Base-by-base conservation (phyloP, 2,113 vertebrate genomes). In the Grus americana region DNA sequence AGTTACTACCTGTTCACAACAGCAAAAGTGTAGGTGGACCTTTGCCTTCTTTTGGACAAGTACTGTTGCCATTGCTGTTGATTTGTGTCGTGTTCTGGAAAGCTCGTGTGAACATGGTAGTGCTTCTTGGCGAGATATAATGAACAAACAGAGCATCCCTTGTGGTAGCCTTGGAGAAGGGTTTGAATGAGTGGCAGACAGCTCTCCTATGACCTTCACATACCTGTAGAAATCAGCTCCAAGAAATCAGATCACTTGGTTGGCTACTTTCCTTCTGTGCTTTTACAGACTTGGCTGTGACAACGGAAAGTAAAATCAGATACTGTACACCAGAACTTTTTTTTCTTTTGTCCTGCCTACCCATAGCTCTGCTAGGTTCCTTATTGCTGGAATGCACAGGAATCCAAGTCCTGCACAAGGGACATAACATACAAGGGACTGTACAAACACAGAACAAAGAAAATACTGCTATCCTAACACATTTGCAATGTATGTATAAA, bases 231-330 rank as follows among this genome's bases (percentile, higher is more conserved):
- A 82, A 89, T 74, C 47, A 40, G 32, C 68, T 91, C 79, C 83
- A 81, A 85, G 94, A 85, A 93, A 88, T 67, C 75, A 92, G 44
- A 94, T 79, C 80, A 36, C 71, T 82, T 49, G 36, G 29, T 72
- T 93, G 88, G 85, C 92, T 70, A 12, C 54, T 86, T 86, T 81
- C 70, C 85, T 89, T 68, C 46, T 63, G 44, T 44, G 44, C 44
- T 44, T 44, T 44, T 44, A 89, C 80, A 89, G 59, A 58, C n/a
- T 59, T 95, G 85, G 80, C 80, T 82, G 59, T 78, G 59, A 82
- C 38, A 65, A 38, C 54, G 71, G 66, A 93, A 62, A 79, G 65
- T 38, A 81, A 88, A 88, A 81, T 78, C 79, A 65, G 72, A 83
- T 6, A 34, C 54, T 80, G 24, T 54, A 81, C 80, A 78, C 6